A percentile compares a stretch with the other conserved stretches of the same genome.
Conservation (phyloP, 2,888 invertebrate species). For the Labia minor region DNA sequence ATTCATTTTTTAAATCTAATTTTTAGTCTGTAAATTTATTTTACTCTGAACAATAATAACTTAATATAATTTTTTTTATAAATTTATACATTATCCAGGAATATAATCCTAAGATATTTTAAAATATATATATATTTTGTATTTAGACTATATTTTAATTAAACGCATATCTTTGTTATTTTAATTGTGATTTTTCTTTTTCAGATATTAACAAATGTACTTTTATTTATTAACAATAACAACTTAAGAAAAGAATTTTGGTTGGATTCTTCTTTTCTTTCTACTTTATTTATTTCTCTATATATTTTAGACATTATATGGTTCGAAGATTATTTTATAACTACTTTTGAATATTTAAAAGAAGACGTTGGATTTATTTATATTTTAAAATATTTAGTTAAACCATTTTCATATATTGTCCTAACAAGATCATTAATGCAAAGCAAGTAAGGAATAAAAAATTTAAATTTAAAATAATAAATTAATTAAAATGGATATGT, state of each 20-base stretch:
- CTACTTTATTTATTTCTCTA: conserved; percentile 43
- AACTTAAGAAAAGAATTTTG: background rate
- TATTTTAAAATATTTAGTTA: conserved; percentile 54
- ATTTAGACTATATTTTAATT: too few species aligned
- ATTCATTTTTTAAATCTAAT: too few species aligned
- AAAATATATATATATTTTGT: too few species aligned
- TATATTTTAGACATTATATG: conserved; percentile 50
- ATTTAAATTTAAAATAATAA: too few species aligned
- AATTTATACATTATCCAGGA: too few species aligned
- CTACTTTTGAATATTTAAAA: conserved; percentile 54
- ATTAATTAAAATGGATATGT: background rate
- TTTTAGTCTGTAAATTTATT: too few species aligned
- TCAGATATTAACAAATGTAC: background rate
- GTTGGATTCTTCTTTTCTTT: conserved; percentile 29
- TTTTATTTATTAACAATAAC: background rate
- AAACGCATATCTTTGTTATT: too few species aligned
- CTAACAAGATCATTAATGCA: conserved; percentile 52
- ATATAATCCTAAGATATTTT: too few species aligned
- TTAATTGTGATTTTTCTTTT: background rate
- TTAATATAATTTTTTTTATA: too few species aligned
- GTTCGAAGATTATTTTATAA: conserved; percentile 50
- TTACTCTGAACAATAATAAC: too few species aligned
- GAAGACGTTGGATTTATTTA: conserved; percentile 74
- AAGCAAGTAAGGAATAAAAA: too few species aligned
- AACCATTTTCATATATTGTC: conserved; percentile 59